Evolutionary conservation across 1,140 invertebrate genomes (phyloP), one percentile per base, ranked within the genome.

Genomic region (Cyrtorhinus lividipennis): DNA sequence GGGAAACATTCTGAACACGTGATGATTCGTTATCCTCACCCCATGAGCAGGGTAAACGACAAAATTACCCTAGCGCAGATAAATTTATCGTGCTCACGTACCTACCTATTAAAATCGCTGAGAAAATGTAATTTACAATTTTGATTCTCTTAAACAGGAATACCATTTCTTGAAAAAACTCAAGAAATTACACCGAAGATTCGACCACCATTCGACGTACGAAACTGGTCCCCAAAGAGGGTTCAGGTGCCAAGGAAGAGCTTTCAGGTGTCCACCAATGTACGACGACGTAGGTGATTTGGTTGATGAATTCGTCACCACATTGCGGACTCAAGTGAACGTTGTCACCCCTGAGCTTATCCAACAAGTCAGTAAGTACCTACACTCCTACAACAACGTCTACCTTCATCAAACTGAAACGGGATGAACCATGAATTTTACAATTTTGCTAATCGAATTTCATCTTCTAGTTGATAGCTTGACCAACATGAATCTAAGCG

Each of bases 1-100:
- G 82, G 83, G 5, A 66, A 79, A 20, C 91, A 95, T 73, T 61
- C 76, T 0, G 80, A 90, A 24, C 92, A 94, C 72, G 80, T 83
- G 63, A 90, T 94, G 87, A 72, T 92, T 3, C 85, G 87, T 62
- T 75, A 88, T 2, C 61, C 65, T 45, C 20, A 22, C 3, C 63
- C 65, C 23, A 59, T 64, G 1, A 30, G 13, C 27, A 22, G 53
- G 10, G 62, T 66, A 56, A 66, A 64, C 5, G 48, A 20, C 5
- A 38, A 5, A 38, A 15, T 38, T 38, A 38, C 30, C 15, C 30
- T 38, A 38, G n/a, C n/a, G n/a, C n/a, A n/a, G n/a, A n/a, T n/a
- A n/a, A n/a, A n/a, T n/a, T n/a, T n/a, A n/a, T n/a, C n/a, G n/a
- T 38, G 30, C 15, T 38, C 15, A 38, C 30, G 30, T 38, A 38